phyloP scores from a whole-genome alignment of 2,797 vertebrate species.

The Ctenopoma kingsleyae region DNA sequence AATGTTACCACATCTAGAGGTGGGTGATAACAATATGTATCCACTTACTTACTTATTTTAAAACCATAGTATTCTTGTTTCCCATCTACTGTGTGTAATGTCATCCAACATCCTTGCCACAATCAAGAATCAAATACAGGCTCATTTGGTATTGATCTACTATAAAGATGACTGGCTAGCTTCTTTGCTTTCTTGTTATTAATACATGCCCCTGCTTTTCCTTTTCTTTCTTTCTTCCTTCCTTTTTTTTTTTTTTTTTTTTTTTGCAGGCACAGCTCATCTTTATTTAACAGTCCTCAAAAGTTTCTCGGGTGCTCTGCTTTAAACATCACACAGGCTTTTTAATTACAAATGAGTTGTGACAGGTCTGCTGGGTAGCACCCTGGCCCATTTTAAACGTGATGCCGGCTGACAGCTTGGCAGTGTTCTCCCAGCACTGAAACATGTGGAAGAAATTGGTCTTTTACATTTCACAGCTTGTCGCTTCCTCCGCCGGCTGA shows the following conservation, averaged over 20 bases:
- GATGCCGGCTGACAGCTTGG: conserved; percentile 92
- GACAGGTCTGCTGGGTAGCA: conserved; percentile 92
- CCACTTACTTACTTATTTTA: conserved; percentile 25
- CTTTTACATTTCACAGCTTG: conserved; percentile 99
- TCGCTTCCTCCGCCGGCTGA: conserved; percentile 96
- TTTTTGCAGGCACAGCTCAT: conserved; percentile 81
- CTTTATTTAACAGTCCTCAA: conserved; percentile 88
- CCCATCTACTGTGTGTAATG: conserved; percentile 21
- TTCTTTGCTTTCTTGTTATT: conserved; percentile 72
- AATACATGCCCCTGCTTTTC: conserved; percentile 71
- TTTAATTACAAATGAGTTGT: conserved; percentile 96
- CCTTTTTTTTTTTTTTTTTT: conserved; percentile 50
- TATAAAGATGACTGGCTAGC: conserved; percentile 66
- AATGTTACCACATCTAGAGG: conserved; percentile 34
- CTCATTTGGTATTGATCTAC: conserved; percentile 83
- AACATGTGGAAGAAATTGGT: conserved; percentile 99
- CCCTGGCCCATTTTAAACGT: conserved; percentile 90
- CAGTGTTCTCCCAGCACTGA: conserved; percentile 89
- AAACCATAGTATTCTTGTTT: conserved; percentile 40
- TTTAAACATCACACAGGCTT: conserved; percentile 91
- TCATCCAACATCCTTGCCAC: conserved; percentile 45
- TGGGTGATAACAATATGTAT: conserved; percentile 51
- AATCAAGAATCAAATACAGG: conserved; percentile 58
- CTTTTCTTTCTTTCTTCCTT: conserved; percentile 20
- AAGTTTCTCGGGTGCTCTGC: conserved; percentile 88